phyloP scores from a whole-genome alignment of 1,140 invertebrate species.

The Drosophila virilis region DNA sequence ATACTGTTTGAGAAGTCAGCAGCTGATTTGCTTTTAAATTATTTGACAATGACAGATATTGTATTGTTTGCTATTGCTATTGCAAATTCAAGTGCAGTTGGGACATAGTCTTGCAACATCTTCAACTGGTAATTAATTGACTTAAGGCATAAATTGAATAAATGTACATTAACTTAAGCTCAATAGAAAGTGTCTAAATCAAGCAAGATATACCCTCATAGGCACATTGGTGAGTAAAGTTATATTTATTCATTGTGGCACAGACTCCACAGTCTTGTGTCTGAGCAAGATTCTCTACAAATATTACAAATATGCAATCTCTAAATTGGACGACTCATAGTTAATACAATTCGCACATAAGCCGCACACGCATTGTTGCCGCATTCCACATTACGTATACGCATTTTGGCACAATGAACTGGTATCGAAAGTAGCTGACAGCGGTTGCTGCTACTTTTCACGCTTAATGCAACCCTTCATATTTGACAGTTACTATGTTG shows the following conservation, averaged over 20 bases:
- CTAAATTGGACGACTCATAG: too few species aligned
- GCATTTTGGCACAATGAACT: neutral
- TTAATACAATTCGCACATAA: neutral
- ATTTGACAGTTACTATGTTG: neutral
- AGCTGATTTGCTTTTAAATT: neutral
- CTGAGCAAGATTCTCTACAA: neutral
- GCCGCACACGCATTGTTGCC: slow-evolving; percentile 14
- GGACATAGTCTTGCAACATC: too few species aligned
- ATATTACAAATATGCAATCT: neutral
- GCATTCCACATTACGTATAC: neutral
- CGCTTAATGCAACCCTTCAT: neutral
- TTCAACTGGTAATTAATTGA: too few species aligned
- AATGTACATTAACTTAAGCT: too few species aligned
- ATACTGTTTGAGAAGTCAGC: neutral
- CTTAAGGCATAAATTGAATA: too few species aligned
- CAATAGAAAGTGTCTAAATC: too few species aligned
- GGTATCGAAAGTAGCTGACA: neutral
- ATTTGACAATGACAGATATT: neutral
- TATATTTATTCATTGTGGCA: neutral
- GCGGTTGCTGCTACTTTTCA: neutral
- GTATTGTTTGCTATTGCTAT: neutral
- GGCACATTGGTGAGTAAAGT: too few species aligned
- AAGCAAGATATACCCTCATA: too few species aligned
- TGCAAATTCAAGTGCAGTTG: neutral
- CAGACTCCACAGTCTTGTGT: neutral